Evolutionary conservation across 2,113 vertebrate species (phyloP).

Genomic region (Pluvialis apricaria): DNA sequence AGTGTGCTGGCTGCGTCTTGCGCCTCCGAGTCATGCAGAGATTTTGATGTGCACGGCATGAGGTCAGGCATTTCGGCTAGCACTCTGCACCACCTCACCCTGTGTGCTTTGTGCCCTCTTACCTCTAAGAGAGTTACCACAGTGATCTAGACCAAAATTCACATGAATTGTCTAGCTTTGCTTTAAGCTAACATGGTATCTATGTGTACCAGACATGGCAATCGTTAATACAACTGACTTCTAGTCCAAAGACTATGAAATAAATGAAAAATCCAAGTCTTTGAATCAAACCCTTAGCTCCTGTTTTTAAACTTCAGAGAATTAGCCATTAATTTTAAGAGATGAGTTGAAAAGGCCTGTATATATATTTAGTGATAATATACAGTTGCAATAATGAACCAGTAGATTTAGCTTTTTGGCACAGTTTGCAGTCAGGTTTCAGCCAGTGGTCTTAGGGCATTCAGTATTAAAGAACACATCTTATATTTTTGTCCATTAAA

Average conservation of each 20-base stretch:
- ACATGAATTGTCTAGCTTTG: not conserved
- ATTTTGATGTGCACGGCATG: not conserved
- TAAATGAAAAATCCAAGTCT: not conserved
- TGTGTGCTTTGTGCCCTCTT: not conserved
- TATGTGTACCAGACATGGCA: fast-evolving
- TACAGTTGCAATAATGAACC: not conserved
- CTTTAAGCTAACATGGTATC: not conserved
- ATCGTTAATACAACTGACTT: not conserved
- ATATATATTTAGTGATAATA: not conserved
- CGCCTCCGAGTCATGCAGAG: not conserved
- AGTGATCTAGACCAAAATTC: not conserved
- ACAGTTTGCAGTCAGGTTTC: not conserved
- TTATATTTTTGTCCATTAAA: not conserved
- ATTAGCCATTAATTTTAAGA: not conserved
- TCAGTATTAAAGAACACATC: not conserved
- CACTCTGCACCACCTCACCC: fast-evolving
- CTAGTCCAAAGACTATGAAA: not conserved
- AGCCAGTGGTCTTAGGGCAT: not conserved
- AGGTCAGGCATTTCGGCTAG: not conserved
- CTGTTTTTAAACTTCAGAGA: not conserved
- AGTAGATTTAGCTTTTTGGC: not conserved
- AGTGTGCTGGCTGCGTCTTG: not conserved
- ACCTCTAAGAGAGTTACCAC: not conserved
- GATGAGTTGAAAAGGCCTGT: not conserved
- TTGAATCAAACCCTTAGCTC: not conserved